Conservation (phyloP, 2,797 vertebrate genomes). For the Lycodopsis pacificus region DNA sequence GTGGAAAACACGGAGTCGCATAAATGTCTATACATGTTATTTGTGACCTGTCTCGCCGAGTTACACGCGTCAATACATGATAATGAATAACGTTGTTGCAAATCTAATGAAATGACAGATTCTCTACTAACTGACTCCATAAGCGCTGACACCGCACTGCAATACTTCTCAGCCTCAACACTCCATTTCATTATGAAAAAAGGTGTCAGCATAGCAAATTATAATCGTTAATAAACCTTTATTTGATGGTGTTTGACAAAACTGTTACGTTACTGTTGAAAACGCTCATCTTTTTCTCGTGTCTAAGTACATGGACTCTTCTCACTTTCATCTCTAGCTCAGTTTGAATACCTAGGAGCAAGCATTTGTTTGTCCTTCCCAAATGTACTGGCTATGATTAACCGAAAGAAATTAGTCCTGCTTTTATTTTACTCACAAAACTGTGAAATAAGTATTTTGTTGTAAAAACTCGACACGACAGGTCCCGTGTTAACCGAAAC, state of each 20-base stretch:
- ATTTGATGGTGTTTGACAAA: conserved; percentile 67
- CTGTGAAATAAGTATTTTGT: conserved; percentile 51
- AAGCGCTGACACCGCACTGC: conserved; percentile 71
- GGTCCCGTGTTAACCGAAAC: neutral
- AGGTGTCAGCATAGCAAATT: conserved; percentile 75
- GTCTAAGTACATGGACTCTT: conserved; percentile 30
- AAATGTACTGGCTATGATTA: neutral
- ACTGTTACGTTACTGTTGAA: conserved; percentile 61
- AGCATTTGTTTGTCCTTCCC: conserved; percentile 10
- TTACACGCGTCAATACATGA: conserved; percentile 67
- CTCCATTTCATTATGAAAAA: conserved; percentile 71
- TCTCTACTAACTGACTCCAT: conserved; percentile 66
- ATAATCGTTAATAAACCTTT: conserved; percentile 75
- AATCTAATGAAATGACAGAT: conserved; percentile 76
- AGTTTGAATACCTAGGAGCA: conserved; percentile 48
- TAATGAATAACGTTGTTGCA: conserved; percentile 73
- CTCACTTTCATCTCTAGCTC: conserved; percentile 42
- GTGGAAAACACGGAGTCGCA: conserved; percentile 34
- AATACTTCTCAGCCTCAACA: conserved; percentile 62
- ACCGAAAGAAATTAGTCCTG: neutral
- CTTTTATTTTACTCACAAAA: conserved; percentile 17
- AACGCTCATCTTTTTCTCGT: conserved; percentile 55
- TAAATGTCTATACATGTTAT: conserved; percentile 57
- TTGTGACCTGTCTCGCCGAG: conserved; percentile 59
- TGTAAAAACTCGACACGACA: conserved; percentile 16